A percentile compares a stretch with the other conserved stretches of the same genome.
These are phyloP conservation scores for Spisula solida DNA, from an alignment of 2,888 invertebrate species.

Conservation along the genomic window DNA sequence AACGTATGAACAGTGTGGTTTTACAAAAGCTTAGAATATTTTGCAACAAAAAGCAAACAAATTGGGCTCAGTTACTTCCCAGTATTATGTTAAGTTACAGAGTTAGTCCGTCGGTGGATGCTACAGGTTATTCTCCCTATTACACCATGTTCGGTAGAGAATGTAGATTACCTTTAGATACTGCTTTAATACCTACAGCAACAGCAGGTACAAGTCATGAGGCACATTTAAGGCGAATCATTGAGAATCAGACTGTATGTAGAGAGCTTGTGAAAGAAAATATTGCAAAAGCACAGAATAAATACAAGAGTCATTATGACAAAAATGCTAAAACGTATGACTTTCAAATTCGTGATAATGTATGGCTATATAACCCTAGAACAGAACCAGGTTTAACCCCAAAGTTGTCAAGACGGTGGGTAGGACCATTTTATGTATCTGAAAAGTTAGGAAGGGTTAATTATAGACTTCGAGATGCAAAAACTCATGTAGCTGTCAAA, in stretches of 20 bases:
- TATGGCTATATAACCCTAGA: slow-evolving; percentile 52
- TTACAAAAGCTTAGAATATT: no score
- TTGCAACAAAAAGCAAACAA: no score
- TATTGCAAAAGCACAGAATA: slow-evolving; percentile 46
- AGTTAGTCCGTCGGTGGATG: slow-evolving; percentile 21
- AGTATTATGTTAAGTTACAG: slow-evolving; percentile 57
- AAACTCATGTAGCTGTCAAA: slow-evolving; percentile 45
- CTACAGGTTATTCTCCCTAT: slow-evolving; percentile 56
- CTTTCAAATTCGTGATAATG: slow-evolving; percentile 50
- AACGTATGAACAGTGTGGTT: no score
- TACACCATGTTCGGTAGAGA: slow-evolving; percentile 63
- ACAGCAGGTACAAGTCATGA: slow-evolving; percentile 49
- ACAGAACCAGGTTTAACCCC: slow-evolving; percentile 47
- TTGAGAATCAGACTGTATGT: slow-evolving; percentile 50
- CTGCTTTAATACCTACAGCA: slow-evolving; percentile 47
- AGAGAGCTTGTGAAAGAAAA: slow-evolving; percentile 60
- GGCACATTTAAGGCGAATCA: slow-evolving; percentile 46
- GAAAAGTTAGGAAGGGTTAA: slow-evolving; percentile 35
- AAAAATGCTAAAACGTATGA: slow-evolving; percentile 40
- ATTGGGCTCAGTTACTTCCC: slow-evolving; percentile 50
- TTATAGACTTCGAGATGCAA: slow-evolving; percentile 45
- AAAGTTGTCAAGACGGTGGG: slow-evolving; percentile 53
- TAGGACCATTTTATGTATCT: slow-evolving; percentile 52
- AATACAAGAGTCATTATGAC: slow-evolving; percentile 57
- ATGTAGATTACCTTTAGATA: slow-evolving; percentile 59